These are phyloP conservation scores for Mellivora capensis DNA, from an alignment of 2,113 vertebrate species.

Conservation along the genomic window DNA sequence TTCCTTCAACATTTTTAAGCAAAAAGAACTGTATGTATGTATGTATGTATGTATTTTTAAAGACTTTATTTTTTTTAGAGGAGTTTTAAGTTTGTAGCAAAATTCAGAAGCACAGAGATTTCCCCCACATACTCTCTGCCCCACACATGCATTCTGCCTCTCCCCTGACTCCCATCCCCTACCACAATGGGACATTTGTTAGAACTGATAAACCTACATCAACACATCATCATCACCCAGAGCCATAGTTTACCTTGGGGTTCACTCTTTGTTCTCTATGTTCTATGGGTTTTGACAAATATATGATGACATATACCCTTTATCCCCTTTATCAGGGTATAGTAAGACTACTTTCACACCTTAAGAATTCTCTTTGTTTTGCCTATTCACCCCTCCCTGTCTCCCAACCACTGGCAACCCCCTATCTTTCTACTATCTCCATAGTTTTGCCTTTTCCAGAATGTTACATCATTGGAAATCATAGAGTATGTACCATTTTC, in stretches of 20 bases:
- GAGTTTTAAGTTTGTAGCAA: neutral
- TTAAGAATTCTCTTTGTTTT: neutral
- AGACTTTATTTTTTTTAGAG: neutral
- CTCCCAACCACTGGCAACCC: neutral
- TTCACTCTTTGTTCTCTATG: neutral
- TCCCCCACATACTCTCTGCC: neutral
- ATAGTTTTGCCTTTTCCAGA: neutral
- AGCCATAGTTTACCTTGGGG: neutral
- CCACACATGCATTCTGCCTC: neutral
- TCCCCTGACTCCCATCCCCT: neutral
- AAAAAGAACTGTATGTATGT: neutral
- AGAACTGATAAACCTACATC: neutral
- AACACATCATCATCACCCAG: neutral
- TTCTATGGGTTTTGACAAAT: neutral
- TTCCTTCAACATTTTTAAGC: neutral
- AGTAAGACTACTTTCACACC: neutral
- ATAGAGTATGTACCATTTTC: neutral
- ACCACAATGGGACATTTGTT: neutral
- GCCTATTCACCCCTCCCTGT: neutral
- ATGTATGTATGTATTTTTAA: neutral
- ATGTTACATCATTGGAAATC: neutral
- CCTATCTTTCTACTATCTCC: neutral
- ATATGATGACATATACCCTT: neutral
- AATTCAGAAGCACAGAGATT: neutral
- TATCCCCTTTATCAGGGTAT: no score